Percentiles rank a stretch among this genome's conserved stretches.
These are phyloP conservation scores for Antitype chi DNA, from an alignment of 2,888 invertebrate genomes.

Conservation along the genomic window DNA sequence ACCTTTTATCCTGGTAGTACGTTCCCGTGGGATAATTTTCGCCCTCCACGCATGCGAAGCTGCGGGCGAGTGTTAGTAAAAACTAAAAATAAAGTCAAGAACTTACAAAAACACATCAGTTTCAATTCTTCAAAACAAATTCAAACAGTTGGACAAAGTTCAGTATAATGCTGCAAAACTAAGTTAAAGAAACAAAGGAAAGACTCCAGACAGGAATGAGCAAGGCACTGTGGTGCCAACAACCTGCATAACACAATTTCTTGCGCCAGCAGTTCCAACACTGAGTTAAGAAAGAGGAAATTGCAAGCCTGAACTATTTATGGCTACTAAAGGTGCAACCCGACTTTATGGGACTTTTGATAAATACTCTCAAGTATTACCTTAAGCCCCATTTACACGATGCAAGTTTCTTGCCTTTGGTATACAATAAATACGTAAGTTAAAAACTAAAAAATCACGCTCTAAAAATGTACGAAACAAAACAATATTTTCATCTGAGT, in stretches of 20 bases:
- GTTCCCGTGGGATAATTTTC: too few relatives aligned
- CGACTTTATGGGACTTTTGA: conserved; percentile 57
- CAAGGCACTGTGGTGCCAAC: conserved; percentile 55
- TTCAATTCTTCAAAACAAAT: conserved; percentile 35
- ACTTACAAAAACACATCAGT: conserved; percentile 15
- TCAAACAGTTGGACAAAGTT: conserved; percentile 22
- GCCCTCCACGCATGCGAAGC: too few relatives aligned
- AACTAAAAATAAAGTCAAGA: background rate
- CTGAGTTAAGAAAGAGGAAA: conserved; percentile 64
- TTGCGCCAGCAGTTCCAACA: conserved; percentile 52
- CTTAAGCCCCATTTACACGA: background rate
- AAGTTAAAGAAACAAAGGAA: conserved; percentile 54
- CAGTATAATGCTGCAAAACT: conserved; percentile 25
- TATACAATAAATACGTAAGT: too few relatives aligned
- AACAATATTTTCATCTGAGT: too few relatives aligned
- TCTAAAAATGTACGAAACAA: too few relatives aligned
- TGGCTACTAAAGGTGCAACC: conserved; percentile 56
- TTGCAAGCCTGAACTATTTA: conserved; percentile 65
- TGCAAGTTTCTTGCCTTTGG: background rate
- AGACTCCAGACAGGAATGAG: conserved; percentile 45
- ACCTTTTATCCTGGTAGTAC: too few relatives aligned
- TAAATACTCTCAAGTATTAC: conserved; percentile 53
- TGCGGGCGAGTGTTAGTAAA: background rate
- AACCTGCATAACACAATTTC: conserved; percentile 64
- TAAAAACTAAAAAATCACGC: too few relatives aligned